phyloP scores from a whole-genome alignment of 2,888 invertebrate genomes.

The Drymonia ruficornis region DNA sequence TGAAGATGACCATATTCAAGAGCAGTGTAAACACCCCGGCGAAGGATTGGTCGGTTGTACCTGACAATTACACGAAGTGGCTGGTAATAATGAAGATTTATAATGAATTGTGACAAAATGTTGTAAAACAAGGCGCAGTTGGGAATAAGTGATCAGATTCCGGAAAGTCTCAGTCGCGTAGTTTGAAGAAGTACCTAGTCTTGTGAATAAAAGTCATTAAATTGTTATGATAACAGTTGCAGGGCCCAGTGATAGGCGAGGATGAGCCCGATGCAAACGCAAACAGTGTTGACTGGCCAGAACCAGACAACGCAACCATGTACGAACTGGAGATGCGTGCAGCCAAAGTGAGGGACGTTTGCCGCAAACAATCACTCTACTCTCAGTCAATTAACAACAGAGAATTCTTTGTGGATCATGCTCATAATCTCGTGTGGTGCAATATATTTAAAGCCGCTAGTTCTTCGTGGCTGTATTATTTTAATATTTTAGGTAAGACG shows the following conservation, averaged over 20 bases:
- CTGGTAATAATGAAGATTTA: constrained; percentile 57
- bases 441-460: constrained; percentile 91
- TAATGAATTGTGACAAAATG: not conserved
- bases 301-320: constrained; percentile 69
- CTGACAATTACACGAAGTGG: constrained; percentile 81
- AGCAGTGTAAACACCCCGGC: constrained; percentile 59
- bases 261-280: constrained; percentile 52
- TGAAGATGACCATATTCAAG: constrained; percentile 81
- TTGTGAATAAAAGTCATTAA: not conserved
- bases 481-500: constrained; percentile 87
- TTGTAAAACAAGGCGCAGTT: not conserved
- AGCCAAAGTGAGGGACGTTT: constrained; percentile 74
- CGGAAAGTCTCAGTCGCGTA: too few species aligned
- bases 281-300: constrained; percentile 56
- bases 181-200: not conserved
- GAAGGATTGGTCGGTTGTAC: constrained; percentile 68
- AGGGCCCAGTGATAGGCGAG: constrained; percentile 70
- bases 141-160: not conserved
- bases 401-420: constrained; percentile 89
- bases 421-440: constrained; percentile 89
- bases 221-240: constrained; percentile 49
- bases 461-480: constrained; percentile 92
- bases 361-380: constrained; percentile 63
- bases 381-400: constrained; percentile 86
- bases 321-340: constrained; percentile 79